Base-by-base conservation (phyloP, 2,888 invertebrate genomes). In the Mesoligia furuncula region DNA sequence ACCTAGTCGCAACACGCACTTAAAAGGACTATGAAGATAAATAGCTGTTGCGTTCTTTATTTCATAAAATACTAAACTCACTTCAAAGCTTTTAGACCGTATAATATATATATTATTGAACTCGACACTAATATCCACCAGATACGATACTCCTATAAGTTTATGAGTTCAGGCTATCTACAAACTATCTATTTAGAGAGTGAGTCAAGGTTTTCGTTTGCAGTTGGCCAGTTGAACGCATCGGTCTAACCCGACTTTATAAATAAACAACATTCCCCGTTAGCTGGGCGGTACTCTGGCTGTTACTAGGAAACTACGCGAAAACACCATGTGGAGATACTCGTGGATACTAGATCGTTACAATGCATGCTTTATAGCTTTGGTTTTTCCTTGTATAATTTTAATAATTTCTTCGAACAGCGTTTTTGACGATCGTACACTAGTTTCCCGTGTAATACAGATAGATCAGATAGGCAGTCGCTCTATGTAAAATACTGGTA, bases 161-260 rank as follows among this genome's bases (percentile, higher is more conserved):
- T 90, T 87, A 90, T 84, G 87, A 89, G 89, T 91, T 90, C 90
- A 90, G 73, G 71, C 80, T 70, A 54, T 77, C 76, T 48, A 77
- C 77, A 77, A 89, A 90, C 88, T 79, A 89, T 93, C 93, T 94
- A 93, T 94, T 93, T 89, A 81, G 88, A 91, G 93, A 93, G 84
- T 92, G 90, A 93, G 93, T 93, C 94, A 94, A 93, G 94, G 94
- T 92, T 90, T 77, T 64, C 67, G 74, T 75, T 82, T 85, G 87
- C 85, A 89, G 81, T 84, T 75, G 80, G 75, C 72, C 85, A 83
- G 81, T 84, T 70, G 85, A 87, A 83, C 87, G 85, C 87, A 86
- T 87, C 85, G 84, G 74, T 86, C 81, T 80, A 78, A 81, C 68
- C 65, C 73, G 85, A 71, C 81, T 85, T 75, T 85, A 90, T 87